Evolutionary conservation across 2,113 vertebrate genomes (phyloP).

Genomic region (human (Homo sapiens)): DNA sequence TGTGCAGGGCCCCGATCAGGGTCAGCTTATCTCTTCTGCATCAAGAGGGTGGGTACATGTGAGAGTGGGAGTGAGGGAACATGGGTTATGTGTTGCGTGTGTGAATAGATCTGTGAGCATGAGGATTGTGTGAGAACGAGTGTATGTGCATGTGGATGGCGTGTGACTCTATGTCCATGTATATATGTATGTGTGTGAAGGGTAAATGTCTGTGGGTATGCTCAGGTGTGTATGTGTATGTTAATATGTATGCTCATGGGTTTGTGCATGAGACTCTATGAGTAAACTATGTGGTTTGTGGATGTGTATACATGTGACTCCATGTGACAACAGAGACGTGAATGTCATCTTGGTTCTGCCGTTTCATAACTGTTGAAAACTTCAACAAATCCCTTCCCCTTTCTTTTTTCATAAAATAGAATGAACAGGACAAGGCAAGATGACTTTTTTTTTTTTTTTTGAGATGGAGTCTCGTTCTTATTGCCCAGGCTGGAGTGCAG

Average conservation of each 20-base stretch:
- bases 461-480: no score
- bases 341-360: neutral
- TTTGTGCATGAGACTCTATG: neutral
- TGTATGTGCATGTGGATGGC: neutral
- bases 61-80: neutral
- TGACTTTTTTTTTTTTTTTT: no score
- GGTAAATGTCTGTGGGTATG: neutral
- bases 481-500: no score
- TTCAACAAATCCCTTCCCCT: neutral
- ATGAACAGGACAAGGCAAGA: neutral
- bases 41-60: neutral
- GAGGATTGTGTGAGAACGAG: neutral
- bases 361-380: conserved; percentile 1
- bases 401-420: neutral
- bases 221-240: neutral
- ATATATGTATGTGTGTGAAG: neutral
- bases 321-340: neutral
- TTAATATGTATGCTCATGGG: neutral
- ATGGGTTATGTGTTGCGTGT: neutral
- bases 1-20: neutral
- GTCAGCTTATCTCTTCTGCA: neutral
- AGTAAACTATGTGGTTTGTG: neutral
- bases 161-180: neutral
- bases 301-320: neutral
- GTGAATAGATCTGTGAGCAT: neutral